phyloP scores from a whole-genome alignment of 2,888 invertebrate genomes.

The Penaeus monodon region DNA sequence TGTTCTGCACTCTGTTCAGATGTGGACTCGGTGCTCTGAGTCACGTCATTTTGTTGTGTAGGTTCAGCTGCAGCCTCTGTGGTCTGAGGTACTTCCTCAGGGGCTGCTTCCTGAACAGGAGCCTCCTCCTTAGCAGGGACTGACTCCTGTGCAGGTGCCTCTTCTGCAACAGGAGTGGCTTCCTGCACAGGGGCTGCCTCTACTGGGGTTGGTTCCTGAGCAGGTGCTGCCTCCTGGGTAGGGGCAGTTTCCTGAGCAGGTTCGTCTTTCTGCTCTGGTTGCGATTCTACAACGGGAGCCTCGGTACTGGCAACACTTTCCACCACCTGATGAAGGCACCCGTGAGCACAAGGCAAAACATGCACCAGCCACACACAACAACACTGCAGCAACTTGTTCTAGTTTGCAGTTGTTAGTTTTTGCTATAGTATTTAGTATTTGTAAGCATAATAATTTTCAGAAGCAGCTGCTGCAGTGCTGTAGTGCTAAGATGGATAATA shows the following conservation, averaged over 20 bases:
- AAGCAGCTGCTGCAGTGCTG: slow-evolving; percentile 56
- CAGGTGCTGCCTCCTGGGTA: slow-evolving; percentile 25
- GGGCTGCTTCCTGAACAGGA: slow-evolving; percentile 37
- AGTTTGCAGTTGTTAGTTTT: neutral
- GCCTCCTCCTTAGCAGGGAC: slow-evolving; percentile 7
- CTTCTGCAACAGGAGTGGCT: slow-evolving; percentile 10
- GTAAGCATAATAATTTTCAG: slow-evolving; percentile 20
- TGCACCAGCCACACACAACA: slow-evolving; percentile 54
- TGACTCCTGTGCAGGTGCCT: slow-evolving; percentile 27
- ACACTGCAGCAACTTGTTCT: slow-evolving; percentile 41
- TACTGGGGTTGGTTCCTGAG: slow-evolving; percentile 35
- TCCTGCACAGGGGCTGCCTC: slow-evolving; percentile 37
- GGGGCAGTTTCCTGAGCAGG: slow-evolving; percentile 13
- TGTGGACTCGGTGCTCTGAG: slow-evolving; percentile 44
- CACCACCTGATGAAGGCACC: slow-evolving; percentile 61
- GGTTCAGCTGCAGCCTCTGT: slow-evolving; percentile 40
- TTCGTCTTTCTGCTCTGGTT: slow-evolving; percentile 34
- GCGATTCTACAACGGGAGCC: slow-evolving; percentile 48
- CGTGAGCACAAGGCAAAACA: slow-evolving; percentile 55
- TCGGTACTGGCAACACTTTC: slow-evolving; percentile 44
- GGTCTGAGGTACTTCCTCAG: slow-evolving; percentile 38
- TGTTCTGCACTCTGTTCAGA: slow-evolving; percentile 49
- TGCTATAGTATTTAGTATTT: slow-evolving; percentile 18
- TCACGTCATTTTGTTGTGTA: slow-evolving; percentile 33
- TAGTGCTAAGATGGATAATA: slow-evolving; percentile 38